Percentiles rank a stretch among this genome's conserved stretches.
Evolutionary conservation across 2,888 invertebrate species (phyloP).

Genomic region (Holacanthella duospinosa): DNA sequence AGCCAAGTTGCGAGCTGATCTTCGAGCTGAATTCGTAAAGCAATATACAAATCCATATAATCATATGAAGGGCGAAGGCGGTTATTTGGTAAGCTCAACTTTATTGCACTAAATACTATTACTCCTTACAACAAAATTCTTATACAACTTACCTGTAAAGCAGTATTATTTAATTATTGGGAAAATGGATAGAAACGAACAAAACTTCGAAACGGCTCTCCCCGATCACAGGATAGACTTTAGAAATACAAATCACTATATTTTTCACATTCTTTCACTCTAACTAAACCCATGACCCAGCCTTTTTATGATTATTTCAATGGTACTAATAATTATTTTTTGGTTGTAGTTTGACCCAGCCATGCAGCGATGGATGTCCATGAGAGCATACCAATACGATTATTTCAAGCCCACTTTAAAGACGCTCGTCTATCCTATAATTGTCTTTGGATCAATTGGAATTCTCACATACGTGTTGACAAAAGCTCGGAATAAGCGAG

Average conservation of each 20-base stretch:
- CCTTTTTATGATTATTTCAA: too few relatives aligned
- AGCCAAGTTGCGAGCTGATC: slow-evolving; percentile 49
- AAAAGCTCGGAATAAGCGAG: slow-evolving; percentile 47
- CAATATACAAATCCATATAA: slow-evolving; percentile 59
- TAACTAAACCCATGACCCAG: too few relatives aligned
- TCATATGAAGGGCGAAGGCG: slow-evolving; percentile 53
- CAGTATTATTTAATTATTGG: too few relatives aligned
- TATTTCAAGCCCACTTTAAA: slow-evolving; percentile 57
- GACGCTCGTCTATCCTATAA: slow-evolving; percentile 47
- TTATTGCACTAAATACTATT: too few relatives aligned
- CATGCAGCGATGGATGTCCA: slow-evolving; percentile 59
- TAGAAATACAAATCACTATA: too few relatives aligned
- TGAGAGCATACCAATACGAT: slow-evolving; percentile 56
- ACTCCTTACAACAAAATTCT: too few relatives aligned
- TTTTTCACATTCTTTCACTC: too few relatives aligned
- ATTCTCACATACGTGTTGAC: slow-evolving; percentile 49
- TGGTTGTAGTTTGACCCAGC: slow-evolving; percentile 68
- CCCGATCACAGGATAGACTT: too few relatives aligned
- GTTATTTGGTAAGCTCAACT: slow-evolving; percentile 63
- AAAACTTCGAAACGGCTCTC: too few relatives aligned
- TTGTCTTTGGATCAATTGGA: slow-evolving; percentile 50
- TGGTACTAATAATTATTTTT: too few relatives aligned
- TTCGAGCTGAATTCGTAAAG: slow-evolving; percentile 62
- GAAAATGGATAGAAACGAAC: too few relatives aligned
- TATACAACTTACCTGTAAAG: too few relatives aligned